phyloP scores from a whole-genome alignment of 2,888 invertebrate species.

The Punctoribates punctum region DNA sequence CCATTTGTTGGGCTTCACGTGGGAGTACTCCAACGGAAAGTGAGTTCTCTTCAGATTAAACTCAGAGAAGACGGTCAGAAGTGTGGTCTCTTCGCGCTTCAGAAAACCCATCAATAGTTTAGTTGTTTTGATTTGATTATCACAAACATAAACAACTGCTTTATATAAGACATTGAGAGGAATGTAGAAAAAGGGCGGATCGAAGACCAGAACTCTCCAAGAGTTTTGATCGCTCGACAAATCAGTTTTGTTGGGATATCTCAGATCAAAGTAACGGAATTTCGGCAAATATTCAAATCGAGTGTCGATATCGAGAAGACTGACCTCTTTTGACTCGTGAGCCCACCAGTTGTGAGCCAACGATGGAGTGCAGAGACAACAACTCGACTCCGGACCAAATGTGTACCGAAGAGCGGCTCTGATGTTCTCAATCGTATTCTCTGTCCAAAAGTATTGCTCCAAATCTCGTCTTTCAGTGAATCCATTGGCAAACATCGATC shows the following conservation, averaged over 20 bases:
- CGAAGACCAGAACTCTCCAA: background rate
- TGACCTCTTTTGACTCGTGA: background rate
- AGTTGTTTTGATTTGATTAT: constrained; percentile 7
- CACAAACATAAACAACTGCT: constrained; percentile 4
- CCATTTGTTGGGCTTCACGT: constrained; percentile 21
- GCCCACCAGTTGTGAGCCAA: constrained; percentile 20
- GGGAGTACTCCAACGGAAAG: constrained; percentile 16
- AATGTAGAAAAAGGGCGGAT: constrained; percentile 25
- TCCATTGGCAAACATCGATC: constrained; percentile 22
- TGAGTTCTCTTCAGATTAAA: constrained; percentile 2
- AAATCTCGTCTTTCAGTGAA: constrained; percentile 9
- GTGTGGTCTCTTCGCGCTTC: background rate
- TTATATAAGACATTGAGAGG: constrained; percentile 18
- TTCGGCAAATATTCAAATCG: constrained; percentile 18
- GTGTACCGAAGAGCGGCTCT: background rate
- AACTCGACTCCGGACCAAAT: constrained; percentile 19
- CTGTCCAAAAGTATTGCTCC: constrained; percentile 27
- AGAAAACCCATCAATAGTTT: constrained; percentile 25
- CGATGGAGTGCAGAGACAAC: constrained; percentile 13
- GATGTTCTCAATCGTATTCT: background rate
- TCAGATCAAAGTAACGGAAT: constrained; percentile 9
- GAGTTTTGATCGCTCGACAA: background rate
- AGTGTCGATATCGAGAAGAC: constrained; percentile 23
- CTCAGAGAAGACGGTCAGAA: background rate
- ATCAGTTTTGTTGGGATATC: background rate